Base-by-base conservation (phyloP, 1,140 invertebrate species). In the Drosophila takahashii region DNA sequence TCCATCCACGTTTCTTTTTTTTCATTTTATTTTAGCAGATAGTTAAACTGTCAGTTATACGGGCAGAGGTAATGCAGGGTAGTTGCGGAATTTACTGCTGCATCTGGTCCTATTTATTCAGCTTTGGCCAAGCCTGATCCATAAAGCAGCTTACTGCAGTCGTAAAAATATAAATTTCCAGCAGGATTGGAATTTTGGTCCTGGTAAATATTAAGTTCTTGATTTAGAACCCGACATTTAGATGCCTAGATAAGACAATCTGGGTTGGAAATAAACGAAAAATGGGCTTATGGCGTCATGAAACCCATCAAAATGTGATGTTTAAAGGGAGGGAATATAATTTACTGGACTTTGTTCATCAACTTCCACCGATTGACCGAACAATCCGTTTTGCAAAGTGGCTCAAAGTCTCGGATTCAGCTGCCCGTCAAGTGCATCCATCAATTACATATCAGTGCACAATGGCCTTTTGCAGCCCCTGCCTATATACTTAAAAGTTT, bases 41-140 rank as follows among this genome's bases (percentile, higher is more conserved):
- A 76, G 70, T 87, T 87, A 87, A 86, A 72, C 66, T 73, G 75
- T 89, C 83, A 77, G 70, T 50, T 64, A 44, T 50, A 52, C 22
- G 26, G 56, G 37, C 32, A 16, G n/a, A 59, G 64, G 41, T 69
- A 53, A 67, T 54, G 41, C 39, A 15, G 39, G 27, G 5, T 16
- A 42, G 53, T 53, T 36, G 39, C 51, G 13, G 39, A 39, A 39
- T 56, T 76, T 67, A 54, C 15, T 53, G 51, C 74, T 53, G 51
- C 72, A 81, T 58, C 50, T 74, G 73, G 34, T 83, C 44, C 11
- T 58, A 81, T 70, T 84, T 84, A 79, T 75, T 59, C 64, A 52
- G 57, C 47, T 61, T 56, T 51, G 39, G 39, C 26, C 39, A 27
- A 47, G 59, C 59, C 45, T 29, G 48, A 54, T 47, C 59, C 44